Percentiles rank a stretch among this genome's conserved stretches.
phyloP scores from a whole-genome alignment of 2,888 invertebrate species.

The Eristalinus aeneus region DNA sequence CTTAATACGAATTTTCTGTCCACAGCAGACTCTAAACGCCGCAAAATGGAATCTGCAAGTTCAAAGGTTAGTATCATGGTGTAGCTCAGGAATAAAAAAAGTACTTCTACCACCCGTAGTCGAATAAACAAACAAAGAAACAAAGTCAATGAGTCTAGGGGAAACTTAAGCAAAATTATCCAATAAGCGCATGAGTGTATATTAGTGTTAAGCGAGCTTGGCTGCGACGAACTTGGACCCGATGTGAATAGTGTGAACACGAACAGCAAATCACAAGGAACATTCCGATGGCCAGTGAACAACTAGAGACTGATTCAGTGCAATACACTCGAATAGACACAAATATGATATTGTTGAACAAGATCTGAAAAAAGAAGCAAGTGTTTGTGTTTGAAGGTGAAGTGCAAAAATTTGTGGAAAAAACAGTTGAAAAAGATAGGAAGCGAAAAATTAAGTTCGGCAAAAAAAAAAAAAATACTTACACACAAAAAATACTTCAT shows the following conservation, averaged over 20 bases:
- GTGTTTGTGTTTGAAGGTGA: conserved; percentile 25
- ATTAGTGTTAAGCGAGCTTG: conserved; percentile 55
- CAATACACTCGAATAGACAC: background rate
- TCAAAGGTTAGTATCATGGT: conserved; percentile 92
- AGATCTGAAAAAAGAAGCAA: background rate
- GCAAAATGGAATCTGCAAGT: conserved; percentile 89
- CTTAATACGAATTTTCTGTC: background rate
- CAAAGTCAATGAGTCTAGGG: conserved; percentile 33
- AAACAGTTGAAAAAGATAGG: background rate
- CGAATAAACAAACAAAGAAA: conserved; percentile 18
- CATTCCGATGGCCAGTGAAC: conserved; percentile 10
- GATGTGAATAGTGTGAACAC: conserved; percentile 19
- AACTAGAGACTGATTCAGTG: conserved; percentile 39
- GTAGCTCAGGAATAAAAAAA: conserved; percentile 74
- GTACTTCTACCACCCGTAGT: conserved; percentile 44
- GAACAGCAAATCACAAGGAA: background rate
- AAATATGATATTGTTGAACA: background rate
- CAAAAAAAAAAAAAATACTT: background rate
- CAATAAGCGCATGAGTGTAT: conserved; percentile 60
- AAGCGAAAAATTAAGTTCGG: background rate
- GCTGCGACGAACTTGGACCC: conserved; percentile 14
- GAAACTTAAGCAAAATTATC: conserved; percentile 52
- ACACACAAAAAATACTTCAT: conserved; percentile 30
- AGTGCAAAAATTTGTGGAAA: conserved; percentile 1
- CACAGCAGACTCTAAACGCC: conserved; percentile 87